Evolutionary conservation across 2,113 vertebrate species (phyloP).

Genomic region (Pogona vitticeps): DNA sequence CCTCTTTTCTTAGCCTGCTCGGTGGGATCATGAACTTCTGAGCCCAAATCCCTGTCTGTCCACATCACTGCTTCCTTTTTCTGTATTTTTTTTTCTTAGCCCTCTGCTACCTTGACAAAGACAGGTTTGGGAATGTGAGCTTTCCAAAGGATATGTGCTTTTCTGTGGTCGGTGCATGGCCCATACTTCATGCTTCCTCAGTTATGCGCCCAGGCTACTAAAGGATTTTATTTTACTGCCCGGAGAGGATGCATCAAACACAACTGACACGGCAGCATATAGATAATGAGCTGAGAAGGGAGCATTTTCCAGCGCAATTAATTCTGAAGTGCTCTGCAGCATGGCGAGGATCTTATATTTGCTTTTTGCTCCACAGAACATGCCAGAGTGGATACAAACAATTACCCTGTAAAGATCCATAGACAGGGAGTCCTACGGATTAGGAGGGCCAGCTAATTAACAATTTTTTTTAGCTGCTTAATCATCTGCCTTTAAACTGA

Average conservation of each 20-base stretch:
- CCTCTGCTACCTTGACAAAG: neutral
- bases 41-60: neutral
- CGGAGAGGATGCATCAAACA: neutral
- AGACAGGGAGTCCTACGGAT: neutral
- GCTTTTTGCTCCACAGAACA: neutral
- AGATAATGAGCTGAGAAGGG: slow-evolving; percentile 22
- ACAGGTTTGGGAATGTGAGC: neutral
- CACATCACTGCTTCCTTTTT: neutral
- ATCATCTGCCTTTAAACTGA: slow-evolving; percentile 13
- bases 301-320: slow-evolving; percentile 13
- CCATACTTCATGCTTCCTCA: neutral
- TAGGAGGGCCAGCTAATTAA: neutral
- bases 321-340: slow-evolving; percentile 1
- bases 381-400: slow-evolving; percentile 24
- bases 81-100: neutral
- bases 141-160: neutral
- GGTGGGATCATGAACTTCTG: neutral
- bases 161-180: neutral
- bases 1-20: neutral
- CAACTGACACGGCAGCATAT: neutral
- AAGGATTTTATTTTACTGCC: slow-evolving; percentile 15
- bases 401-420: neutral
- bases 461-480: neutral
- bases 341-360: neutral
- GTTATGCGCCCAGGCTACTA: neutral